A percentile compares a stretch with the other conserved stretches of the same genome.
Conservation (phyloP, 2,797 vertebrate genomes). For the Manis pentadactyla region DNA sequence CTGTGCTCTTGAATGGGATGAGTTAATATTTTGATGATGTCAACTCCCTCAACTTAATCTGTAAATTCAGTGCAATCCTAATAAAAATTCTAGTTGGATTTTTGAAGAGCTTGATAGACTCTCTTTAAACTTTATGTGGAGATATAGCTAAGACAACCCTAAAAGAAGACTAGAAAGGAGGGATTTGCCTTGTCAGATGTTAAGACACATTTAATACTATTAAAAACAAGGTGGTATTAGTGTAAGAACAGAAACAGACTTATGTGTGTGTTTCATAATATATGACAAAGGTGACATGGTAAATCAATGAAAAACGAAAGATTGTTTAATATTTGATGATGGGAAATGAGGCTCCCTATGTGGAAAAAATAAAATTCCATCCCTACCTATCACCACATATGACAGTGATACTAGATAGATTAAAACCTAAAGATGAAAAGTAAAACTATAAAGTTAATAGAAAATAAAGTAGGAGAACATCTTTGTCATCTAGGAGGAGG, state of each 20-base stretch:
- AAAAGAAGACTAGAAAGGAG: slow-evolving; percentile 6
- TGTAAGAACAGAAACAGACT: slow-evolving; percentile 20
- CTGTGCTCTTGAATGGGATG: not conserved
- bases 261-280: not conserved
- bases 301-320: slow-evolving; percentile 41
- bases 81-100: not conserved
- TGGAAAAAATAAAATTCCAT: slow-evolving; percentile 50
- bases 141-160: not conserved
- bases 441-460: slow-evolving; percentile 29
- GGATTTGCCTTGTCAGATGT: not conserved
- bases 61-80: slow-evolving; percentile 30
- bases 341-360: not conserved
- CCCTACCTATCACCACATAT: not conserved
- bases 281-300: not conserved
- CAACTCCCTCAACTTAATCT: not conserved
- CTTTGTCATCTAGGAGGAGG: not conserved
- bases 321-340: slow-evolving; percentile 45
- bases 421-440: slow-evolving; percentile 26
- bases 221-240: slow-evolving; percentile 40
- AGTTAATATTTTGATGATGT: slow-evolving; percentile 38
- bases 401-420: slow-evolving; percentile 36
- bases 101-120: slow-evolving; percentile 40
- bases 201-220: slow-evolving; percentile 14
- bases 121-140: slow-evolving; percentile 1
- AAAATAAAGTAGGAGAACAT: not conserved